Evolutionary conservation across 2,113 vertebrate genomes (phyloP).

Genomic region (Ia io): DNA sequence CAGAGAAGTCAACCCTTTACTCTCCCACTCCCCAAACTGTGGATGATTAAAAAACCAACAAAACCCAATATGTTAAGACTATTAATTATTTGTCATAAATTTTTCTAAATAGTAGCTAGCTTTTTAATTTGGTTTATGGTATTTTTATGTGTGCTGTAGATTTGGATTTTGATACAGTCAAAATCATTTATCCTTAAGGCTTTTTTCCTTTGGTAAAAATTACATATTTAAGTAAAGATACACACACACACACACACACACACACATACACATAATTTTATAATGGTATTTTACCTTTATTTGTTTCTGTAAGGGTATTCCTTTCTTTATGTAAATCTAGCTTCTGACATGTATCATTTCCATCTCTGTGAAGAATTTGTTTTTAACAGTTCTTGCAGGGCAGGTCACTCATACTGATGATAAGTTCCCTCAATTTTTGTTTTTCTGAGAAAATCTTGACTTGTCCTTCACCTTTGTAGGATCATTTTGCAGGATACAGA

Average conservation of each 20-base stretch:
- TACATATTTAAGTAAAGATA: not conserved
- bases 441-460: not conserved
- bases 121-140: not conserved
- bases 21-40: not conserved
- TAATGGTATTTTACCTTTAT: not conserved
- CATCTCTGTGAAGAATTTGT: not conserved
- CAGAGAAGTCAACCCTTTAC: not conserved
- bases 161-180: not conserved
- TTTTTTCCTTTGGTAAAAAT: conserved; percentile 13
- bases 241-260: no score
- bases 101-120: not conserved
- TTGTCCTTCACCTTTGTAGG: not conserved
- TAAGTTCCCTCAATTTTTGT: not conserved
- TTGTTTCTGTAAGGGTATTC: not conserved
- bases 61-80: not conserved
- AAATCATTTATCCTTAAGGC: not conserved
- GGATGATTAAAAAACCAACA: not conserved
- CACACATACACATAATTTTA: not conserved
- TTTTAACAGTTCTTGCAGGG: not conserved
- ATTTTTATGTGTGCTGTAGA: not conserved
- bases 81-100: not conserved
- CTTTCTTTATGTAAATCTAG: not conserved
- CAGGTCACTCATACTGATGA: not conserved
- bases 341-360: not conserved
- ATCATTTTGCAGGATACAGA: not conserved